Evolutionary conservation across 2,797 vertebrate species (phyloP), one percentile per base, ranked within the genome.

Genomic region (Zonotrichia albicollis): DNA sequence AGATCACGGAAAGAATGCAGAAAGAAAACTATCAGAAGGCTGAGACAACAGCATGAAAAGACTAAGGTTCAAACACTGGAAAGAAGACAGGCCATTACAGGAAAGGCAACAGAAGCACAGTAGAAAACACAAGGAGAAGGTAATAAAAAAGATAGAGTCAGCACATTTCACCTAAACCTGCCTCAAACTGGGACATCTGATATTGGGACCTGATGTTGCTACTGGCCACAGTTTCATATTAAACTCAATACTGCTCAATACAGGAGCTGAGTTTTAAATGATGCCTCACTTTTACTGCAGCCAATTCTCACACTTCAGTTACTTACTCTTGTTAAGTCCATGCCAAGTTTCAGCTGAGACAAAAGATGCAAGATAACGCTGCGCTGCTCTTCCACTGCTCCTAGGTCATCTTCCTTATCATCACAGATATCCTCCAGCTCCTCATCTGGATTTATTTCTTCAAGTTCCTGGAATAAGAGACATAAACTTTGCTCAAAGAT

Each of bases 271-370:
- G n/a, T 85, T 82, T 74, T n/a, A 93, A 84, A 73, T 17, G 9
- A 25, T n/a, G 34, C 8, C 42, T 66, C 16, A 46, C 38, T 89
- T 73, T 6, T 54, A 60, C 36, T 75, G 42, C 32, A 90, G 58
- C 30, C 65, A 65, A n/a, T 38, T 51, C 72, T 74, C 74, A 67
- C 9, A 7, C 20, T 80, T 72, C 40, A 74, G 40, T 45, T 89
- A 97, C 98, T 97, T 97, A 99, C 99, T 98, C 99, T 98, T 4
- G 99, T 99, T 97, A 99, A 98, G 97, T 99, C 99, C 99, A 99
- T 99, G 98, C 99, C 99, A 73, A 99, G 98, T 96, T 99, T 99
- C 84, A 99, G 98, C 97, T 99, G 99, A 40, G 99, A 99, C 91
- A 99, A 97, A 90, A 99, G 99, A 97, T 99, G 99, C 81, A 99